Evolutionary conservation across 2,797 vertebrate genomes (phyloP), one percentile per base, ranked within the genome.

Genomic region (Geotrypetes seraphini): DNA sequence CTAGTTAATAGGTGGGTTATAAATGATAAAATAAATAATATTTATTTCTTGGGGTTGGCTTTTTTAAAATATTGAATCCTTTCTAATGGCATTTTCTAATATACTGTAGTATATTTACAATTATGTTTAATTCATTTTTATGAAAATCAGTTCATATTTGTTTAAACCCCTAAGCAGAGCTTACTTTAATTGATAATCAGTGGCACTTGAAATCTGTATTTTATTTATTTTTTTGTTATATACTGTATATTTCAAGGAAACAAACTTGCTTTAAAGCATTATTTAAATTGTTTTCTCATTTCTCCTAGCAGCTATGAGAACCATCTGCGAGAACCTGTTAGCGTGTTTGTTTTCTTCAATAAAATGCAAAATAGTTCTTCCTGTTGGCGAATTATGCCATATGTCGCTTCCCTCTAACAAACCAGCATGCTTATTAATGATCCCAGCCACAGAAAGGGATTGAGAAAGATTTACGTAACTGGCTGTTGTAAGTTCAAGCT

Each of bases 271-370:
- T 75, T 77, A 60, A 71, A 72, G 59, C 64, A 59, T 79, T 80
- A 77, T 78, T 79, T 77, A 75, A 69, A 50, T 50, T 48, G 65
- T 66, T 61, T 68, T 53, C 55, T 37, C 24, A 44, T 60, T 66
- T 74, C 62, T 84, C 86, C 88, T 84, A 86, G 86, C 83, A 88
- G 88, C 84, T 75, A 73, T 72, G 75, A 63, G 80, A 78, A 66
- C 91, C 92, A 96, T 97, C 92, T 97, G 93, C 85, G 84, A 86
- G 80, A 89, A 94, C 92, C 90, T 93, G 90, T 94, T 95, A 89
- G 84, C 87, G 82, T 95, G 87, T 96, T 96, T 96, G 89, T 95
- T 96, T 96, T 95, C 85, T 81, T 83, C 85, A 87, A 83, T 90
- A 90, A 96, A 93, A 92, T 93, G 88, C 89, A 93, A 95, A 96